phyloP scores from a whole-genome alignment of 2,113 vertebrate species.

The Phrynosoma platyrhinos region DNA sequence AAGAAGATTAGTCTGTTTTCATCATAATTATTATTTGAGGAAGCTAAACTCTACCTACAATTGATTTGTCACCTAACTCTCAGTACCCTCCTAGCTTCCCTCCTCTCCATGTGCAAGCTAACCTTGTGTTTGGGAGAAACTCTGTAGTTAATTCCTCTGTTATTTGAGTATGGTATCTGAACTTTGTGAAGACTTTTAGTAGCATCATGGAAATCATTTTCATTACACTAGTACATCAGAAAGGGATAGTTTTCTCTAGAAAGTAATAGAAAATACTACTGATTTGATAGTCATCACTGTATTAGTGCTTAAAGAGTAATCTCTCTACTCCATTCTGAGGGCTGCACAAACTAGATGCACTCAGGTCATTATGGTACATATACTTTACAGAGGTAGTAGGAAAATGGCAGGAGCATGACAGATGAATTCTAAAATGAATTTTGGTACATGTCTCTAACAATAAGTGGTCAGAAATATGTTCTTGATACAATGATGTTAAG shows the following conservation, averaged over 20 bases:
- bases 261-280: not conserved
- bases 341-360: not conserved
- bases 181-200: not conserved
- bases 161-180: not conserved
- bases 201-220: not conserved
- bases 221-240: not conserved
- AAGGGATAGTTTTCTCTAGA: not conserved
- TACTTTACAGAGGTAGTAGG: not conserved
- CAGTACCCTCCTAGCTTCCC: not conserved
- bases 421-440: constrained; percentile 7
- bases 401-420: not conserved
- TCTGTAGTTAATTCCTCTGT: not conserved
- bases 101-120: not conserved
- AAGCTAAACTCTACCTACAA: not conserved
- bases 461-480: not conserved
- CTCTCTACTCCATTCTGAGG: not conserved
- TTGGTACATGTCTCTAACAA: constrained; percentile 25
- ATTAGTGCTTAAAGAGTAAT: not conserved
- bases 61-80: not conserved
- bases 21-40: too few relatives aligned
- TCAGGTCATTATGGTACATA: fast-evolving
- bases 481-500: constrained; percentile 27
- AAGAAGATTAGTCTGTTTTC: too few relatives aligned
- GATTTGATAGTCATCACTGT: not conserved
- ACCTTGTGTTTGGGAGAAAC: not conserved